A percentile compares a stretch with the other conserved stretches of the same genome.
These are phyloP conservation scores for Anolis apletophallus DNA, from an alignment of 2,797 vertebrate genomes.

Conservation along the genomic window DNA sequence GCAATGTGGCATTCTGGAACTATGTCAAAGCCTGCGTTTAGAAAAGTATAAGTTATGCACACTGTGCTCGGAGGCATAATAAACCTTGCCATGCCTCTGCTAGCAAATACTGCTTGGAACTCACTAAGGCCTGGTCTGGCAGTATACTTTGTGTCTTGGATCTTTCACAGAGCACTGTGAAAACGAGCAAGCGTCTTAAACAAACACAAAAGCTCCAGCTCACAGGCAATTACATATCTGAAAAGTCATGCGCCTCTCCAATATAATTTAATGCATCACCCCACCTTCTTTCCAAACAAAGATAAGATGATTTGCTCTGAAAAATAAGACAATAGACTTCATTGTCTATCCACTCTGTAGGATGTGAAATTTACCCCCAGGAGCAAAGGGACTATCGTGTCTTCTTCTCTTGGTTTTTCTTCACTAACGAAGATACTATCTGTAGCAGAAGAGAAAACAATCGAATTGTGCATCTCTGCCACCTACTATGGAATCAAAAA, in stretches of 20 bases:
- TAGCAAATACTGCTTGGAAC: not conserved
- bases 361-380: not conserved
- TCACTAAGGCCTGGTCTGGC: not conserved
- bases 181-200: constrained; percentile 6
- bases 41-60: not conserved
- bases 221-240: constrained; percentile 23
- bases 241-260: constrained; percentile 2
- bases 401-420: too few relatives aligned
- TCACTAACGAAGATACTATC: too few relatives aligned
- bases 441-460: not conserved
- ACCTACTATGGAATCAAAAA: not conserved
- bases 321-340: constrained; percentile 17
- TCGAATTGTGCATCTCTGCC: not conserved
- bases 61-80: constrained; percentile 10
- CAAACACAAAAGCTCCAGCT: constrained; percentile 26
- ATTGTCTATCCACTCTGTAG: constrained; percentile 17
- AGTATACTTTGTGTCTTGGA: not conserved
- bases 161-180: not conserved
- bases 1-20: constrained; percentile 22
- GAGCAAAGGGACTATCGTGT: not conserved
- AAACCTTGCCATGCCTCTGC: not conserved
- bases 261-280: constrained; percentile 21
- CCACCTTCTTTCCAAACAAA: constrained; percentile 17
- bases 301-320: constrained; percentile 6
- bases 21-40: not conserved